Evolutionary conservation across 2,888 invertebrate genomes (phyloP), one percentile per base, ranked within the genome.

Genomic region (Tachina grossa): DNA sequence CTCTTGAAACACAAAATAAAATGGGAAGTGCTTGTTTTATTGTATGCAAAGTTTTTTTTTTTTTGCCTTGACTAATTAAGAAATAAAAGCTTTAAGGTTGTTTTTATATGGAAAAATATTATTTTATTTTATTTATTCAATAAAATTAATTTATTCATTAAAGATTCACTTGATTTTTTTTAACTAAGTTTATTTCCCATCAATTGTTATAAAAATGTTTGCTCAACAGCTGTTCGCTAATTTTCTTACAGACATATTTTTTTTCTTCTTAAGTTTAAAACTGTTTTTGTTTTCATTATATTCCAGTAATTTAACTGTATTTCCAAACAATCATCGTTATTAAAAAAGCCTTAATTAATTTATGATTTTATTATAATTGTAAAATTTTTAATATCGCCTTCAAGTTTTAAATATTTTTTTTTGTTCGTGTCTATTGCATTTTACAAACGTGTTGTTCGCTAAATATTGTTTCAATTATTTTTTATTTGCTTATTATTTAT

Each of bases 151-250:
- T 39, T 10, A 19, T 19, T 31, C 31, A 14, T 43, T 43, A 31
- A 31, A 31, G 6, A 16, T 19, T 16, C 39, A 51, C n/a, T 69
- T 53, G 1, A 69, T 63, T 22, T 69, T 31, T 43, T 9, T 13
- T 22, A 45, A 45, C 72, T 51, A 61, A 61, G 61, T 78, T 78
- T 53, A 83, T 43, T 78, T 83, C 83, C 59, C 83, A 78, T 6
- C 66, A 68, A 83, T 78, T 83, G 76, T 71, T 82, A 49, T 14
- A 51, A n/a, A 13, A 14, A 16, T 71, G 1, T 78, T 63, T 41
- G 6, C 43, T 16, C 49, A 53, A 45, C 71, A 77, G 11, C 66
- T 77, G 77, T 68, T 43, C 31, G 61, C 49, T 83, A 55, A 65
- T 43, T 47, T 71, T 76, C n/a, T 69, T 47, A 63, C 31, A 31